Evolutionary conservation across 92 coral and sea anemone genomes (phyloP), one percentile per base, ranked within the genome.

Genomic region (Parazoanthus darwini): DNA sequence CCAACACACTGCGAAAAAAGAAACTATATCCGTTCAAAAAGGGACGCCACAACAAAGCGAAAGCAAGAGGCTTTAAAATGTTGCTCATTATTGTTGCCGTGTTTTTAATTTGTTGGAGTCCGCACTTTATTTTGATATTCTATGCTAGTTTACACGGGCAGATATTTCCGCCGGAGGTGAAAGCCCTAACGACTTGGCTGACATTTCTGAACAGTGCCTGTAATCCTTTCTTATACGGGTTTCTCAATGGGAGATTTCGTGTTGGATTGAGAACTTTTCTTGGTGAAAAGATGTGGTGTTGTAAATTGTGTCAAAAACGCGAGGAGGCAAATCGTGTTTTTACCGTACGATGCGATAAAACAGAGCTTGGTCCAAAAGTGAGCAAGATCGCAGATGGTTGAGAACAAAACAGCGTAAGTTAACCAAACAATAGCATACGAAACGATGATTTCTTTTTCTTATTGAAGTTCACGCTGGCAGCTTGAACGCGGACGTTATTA

Each of bases 1-100:
- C 98, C 0, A 93, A 95, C 70, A 89, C 94, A 1, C n/a, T 81
- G 8, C 94, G 93, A 7, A 3, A 26, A 3, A 82, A 67, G 66
- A 88, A 79, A 20, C 54, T 82, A 4, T 79, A 88, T 43, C 71
- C 38, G 0, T 43, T 78, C 46, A 78, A 89, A 43, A 86, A 48
- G 39, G 25, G 84, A 2, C 68, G 67, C 22, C 92, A 91, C 38
- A 92, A 89, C 2, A 72, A 81, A 36, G 88, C 90, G 11, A 93
- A 90, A 80, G 86, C 96, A 65, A 88, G 98, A n/a, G 98, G 98
- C 1, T 93, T 95, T 68, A 95, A 95, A 82, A 95, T 93, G 96
- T 73, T 95, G 14, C 88, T 92, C 72, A 78, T 95, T 0, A 93
- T 95, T 36, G 96, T 95, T 9, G 83, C 91, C 22, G 98, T 93